Evolutionary conservation across 2,797 vertebrate genomes (phyloP).

Genomic region (Salarias fasciatus): DNA sequence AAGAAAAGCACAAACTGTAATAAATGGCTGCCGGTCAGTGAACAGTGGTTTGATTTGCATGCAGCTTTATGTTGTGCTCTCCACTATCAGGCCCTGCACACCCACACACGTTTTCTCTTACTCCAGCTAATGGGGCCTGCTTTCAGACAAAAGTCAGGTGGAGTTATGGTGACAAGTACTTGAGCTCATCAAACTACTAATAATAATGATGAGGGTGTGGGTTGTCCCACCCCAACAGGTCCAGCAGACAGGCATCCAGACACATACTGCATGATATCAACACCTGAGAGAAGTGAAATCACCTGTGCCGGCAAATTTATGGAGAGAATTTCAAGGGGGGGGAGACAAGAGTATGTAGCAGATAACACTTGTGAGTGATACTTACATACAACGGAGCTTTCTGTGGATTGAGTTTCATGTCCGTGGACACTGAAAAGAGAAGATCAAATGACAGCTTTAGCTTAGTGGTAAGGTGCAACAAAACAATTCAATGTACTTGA

Average conservation of each 20-base stretch:
- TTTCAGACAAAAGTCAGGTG: slow-evolving; percentile 1
- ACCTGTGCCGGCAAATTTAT: slow-evolving; percentile 4
- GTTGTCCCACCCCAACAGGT: slow-evolving; percentile 13
- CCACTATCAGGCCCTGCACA: slow-evolving; percentile 4
- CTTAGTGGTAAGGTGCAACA: neutral
- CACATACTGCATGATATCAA: slow-evolving; percentile 5
- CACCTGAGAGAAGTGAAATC: slow-evolving; percentile 18
- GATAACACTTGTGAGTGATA: slow-evolving; percentile 60
- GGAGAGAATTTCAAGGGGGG: no score
- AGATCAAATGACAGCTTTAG: slow-evolving; percentile 41
- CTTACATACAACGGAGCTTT: slow-evolving; percentile 98
- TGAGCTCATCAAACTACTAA: slow-evolving; percentile 18
- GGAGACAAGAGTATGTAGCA: neutral
- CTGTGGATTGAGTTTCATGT: slow-evolving; percentile 99
- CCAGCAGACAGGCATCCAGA: slow-evolving; percentile 1
- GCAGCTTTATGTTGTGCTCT: slow-evolving; percentile 1
- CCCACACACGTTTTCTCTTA: slow-evolving; percentile 6
- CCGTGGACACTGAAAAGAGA: slow-evolving; percentile 88
- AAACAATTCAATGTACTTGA: slow-evolving; percentile 9
- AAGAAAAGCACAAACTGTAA: neutral
- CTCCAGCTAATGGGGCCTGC: slow-evolving; percentile 23
- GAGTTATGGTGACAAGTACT: slow-evolving; percentile 22
- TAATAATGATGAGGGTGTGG: slow-evolving; percentile 19
- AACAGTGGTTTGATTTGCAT: slow-evolving; percentile 18
- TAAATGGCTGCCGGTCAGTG: neutral